Evolutionary conservation across 2,113 vertebrate species (phyloP).

Genomic region (Andinoacara biseriatus): DNA sequence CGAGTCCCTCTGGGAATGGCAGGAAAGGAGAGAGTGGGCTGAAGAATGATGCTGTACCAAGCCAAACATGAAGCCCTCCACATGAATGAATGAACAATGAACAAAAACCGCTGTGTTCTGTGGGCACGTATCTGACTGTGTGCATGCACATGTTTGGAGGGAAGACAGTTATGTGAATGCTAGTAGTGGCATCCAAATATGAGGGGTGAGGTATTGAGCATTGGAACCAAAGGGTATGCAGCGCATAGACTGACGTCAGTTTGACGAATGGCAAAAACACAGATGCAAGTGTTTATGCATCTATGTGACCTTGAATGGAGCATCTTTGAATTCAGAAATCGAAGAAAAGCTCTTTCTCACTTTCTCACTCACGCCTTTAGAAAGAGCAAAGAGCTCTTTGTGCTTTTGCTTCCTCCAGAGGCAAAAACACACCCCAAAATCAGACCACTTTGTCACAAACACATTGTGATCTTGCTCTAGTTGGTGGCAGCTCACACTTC

Average conservation of each 20-base stretch:
- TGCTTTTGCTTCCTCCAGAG: slow-evolving; percentile 36
- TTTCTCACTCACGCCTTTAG: slow-evolving; percentile 18
- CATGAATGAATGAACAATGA: slow-evolving; percentile 83
- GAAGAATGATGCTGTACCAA: slow-evolving; percentile 71
- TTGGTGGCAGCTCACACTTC: slow-evolving; percentile 4
- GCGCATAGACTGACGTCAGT: slow-evolving; percentile 55
- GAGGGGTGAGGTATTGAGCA: slow-evolving; percentile 20
- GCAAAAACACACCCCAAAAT: slow-evolving; percentile 34
- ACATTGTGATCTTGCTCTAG: slow-evolving; percentile 30
- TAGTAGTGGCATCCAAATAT: slow-evolving; percentile 40
- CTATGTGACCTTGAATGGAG: slow-evolving; percentile 31
- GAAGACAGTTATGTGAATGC: slow-evolving; percentile 28
- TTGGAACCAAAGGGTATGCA: slow-evolving; percentile 23
- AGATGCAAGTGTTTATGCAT: slow-evolving; percentile 42
- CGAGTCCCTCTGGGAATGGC: slow-evolving; percentile 62
- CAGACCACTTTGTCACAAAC: slow-evolving; percentile 49
- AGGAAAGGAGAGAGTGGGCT: slow-evolving; percentile 68
- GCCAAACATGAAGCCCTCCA: slow-evolving; percentile 71
- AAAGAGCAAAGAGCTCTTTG: slow-evolving; percentile 55
- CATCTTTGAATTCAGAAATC: slow-evolving; percentile 36
- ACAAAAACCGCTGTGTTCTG: slow-evolving; percentile 73
- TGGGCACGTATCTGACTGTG: slow-evolving; percentile 5
- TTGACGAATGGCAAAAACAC: slow-evolving; percentile 19
- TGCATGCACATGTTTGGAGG: slow-evolving; percentile 24
- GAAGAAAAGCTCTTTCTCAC: slow-evolving; percentile 31